These are phyloP conservation scores for Entelurus aequoreus DNA, from an alignment of 2,113 vertebrate species.

Conservation along the genomic window DNA sequence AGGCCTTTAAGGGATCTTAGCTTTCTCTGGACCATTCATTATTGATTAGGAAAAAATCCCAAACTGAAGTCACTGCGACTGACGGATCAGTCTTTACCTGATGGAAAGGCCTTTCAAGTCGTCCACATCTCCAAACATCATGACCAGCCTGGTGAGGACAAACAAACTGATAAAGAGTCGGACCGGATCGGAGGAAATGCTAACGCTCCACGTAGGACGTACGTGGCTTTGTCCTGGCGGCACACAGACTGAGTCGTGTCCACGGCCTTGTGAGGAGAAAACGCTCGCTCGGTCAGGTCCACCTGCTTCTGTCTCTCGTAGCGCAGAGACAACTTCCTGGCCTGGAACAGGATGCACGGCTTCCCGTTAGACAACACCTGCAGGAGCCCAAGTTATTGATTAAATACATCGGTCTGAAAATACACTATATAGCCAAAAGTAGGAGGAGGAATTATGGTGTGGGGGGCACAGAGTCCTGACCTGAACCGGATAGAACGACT, in stretches of 20 bases:
- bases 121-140: conserved; percentile 80
- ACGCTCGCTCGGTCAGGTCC: conserved; percentile 77
- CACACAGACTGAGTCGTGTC: conserved; percentile 78
- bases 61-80: too few species aligned
- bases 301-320: conserved; percentile 77
- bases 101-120: conserved; percentile 72
- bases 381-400: not conserved
- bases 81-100: conserved; percentile 57
- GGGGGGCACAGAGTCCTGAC: too few species aligned
- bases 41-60: too few species aligned
- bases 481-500: too few species aligned
- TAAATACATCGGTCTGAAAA: too few species aligned
- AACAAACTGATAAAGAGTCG: not conserved
- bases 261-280: conserved; percentile 69
- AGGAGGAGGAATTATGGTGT: too few species aligned
- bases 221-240: conserved; percentile 76
- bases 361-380: conserved; percentile 64
- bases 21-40: too few species aligned
- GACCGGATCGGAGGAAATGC: not conserved
- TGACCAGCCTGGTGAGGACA: conserved; percentile 70
- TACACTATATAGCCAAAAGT: too few species aligned
- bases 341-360: conserved; percentile 83
- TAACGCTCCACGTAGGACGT: not conserved
- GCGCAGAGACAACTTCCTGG: conserved; percentile 77
- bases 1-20: too few species aligned